phyloP scores from a whole-genome alignment of 2,797 vertebrate genomes.

The Lateolabrax maculatus region DNA sequence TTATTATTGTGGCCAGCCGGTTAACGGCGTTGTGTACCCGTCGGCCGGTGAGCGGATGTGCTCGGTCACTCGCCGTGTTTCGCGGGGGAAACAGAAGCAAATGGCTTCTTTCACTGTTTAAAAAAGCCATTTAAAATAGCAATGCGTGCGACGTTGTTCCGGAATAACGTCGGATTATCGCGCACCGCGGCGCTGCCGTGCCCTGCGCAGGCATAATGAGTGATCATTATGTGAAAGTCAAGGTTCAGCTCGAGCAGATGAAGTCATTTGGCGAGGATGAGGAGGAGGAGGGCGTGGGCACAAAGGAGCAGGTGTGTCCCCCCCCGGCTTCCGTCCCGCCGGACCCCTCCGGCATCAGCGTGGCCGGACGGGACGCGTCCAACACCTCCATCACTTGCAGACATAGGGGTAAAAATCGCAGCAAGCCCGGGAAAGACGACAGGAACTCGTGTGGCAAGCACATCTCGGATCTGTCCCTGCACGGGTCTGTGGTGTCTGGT shows the following conservation, averaged over 20 bases:
- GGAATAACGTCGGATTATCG: conserved; percentile 57
- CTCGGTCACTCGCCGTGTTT: not conserved
- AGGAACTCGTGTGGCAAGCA: conserved; percentile 51
- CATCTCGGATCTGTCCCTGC: conserved; percentile 29
- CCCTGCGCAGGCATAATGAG: conserved; percentile 75
- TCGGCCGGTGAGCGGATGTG: no score
- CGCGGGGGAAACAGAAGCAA: not conserved
- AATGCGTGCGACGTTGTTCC: conserved; percentile 47
- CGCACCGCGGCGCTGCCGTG: conserved; percentile 40
- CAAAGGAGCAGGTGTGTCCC: conserved; percentile 51
- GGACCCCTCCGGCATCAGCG: conserved; percentile 50
- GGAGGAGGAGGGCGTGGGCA: conserved; percentile 59
- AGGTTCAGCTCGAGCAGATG: conserved; percentile 75
- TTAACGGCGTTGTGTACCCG: conserved; percentile 1
- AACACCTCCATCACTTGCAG: conserved; percentile 50
- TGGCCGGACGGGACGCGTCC: conserved; percentile 52
- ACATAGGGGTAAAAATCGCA: conserved; percentile 68
- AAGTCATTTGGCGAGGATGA: conserved; percentile 67
- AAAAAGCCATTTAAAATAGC: conserved; percentile 41
- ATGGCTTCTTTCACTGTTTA: conserved; percentile 22
- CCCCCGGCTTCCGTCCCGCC: conserved; percentile 63
- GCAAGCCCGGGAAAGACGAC: conserved; percentile 62
- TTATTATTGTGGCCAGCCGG: conserved; percentile 5
- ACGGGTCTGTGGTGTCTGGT: conserved; percentile 42
- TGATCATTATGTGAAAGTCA: conserved; percentile 77